Conservation (phyloP, 2,113 vertebrate species). For the Pelmatolapia mariae region DNA sequence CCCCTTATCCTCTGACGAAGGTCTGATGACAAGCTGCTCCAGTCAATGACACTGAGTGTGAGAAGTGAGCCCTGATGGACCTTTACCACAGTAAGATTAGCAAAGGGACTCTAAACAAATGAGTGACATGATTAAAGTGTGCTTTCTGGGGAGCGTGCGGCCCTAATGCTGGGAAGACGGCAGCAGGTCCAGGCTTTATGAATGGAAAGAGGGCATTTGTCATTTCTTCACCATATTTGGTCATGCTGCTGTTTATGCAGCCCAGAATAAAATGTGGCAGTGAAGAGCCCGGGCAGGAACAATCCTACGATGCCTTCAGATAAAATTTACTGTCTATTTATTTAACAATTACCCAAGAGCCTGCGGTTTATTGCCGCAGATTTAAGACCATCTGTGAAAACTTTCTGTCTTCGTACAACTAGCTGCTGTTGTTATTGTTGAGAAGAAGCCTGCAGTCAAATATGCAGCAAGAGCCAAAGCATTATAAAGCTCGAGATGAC, state of each 20-base stretch:
- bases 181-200: constrained; percentile 59
- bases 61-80: constrained; percentile 38
- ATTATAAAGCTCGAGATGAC: neutral
- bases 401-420: neutral
- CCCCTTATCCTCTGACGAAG: constrained; percentile 76
- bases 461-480: neutral
- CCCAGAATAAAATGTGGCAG: constrained; percentile 54
- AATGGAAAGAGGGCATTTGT: constrained; percentile 67
- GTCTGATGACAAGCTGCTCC: constrained; percentile 72
- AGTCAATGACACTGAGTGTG: constrained; percentile 62
- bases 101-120: constrained; percentile 15
- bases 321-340: constrained; percentile 10
- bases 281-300: constrained; percentile 3
- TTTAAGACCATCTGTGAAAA: neutral
- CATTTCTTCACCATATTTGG: constrained; percentile 74
- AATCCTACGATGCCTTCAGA: constrained; percentile 7
- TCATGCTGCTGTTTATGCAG: constrained; percentile 59
- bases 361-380: constrained; percentile 6
- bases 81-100: constrained; percentile 44
- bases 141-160: neutral
- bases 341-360: constrained; percentile 1
- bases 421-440: neutral
- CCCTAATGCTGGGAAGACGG: neutral
- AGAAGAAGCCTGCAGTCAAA: neutral
- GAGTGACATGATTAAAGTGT: neutral